Base-by-base conservation (phyloP, 2,888 invertebrate species). In the Dendrolimus pini region DNA sequence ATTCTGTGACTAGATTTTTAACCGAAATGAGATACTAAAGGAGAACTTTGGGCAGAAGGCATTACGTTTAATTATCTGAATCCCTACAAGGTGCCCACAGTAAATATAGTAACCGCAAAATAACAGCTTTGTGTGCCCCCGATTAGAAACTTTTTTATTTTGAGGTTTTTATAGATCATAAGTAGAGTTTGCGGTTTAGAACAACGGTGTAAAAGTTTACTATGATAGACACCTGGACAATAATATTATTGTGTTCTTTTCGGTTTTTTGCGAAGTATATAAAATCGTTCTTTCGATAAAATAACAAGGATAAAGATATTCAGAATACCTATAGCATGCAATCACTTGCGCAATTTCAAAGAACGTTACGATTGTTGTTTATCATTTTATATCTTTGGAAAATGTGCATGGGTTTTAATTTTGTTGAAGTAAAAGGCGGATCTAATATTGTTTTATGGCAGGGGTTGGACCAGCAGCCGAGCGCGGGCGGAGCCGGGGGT, bases 91-190 rank as follows among this genome's bases (percentile, higher is more conserved):
- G 75, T 79, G 78, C 75, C 70, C 71, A 71, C 67, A 67, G 65
- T 78, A 82, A 83, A 75, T 78, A 80, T 79, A 80, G 80, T 78
- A 80, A 80, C 82, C 78, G 82, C 82, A 76, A 81, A 83, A 83
- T 84, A 80, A 81, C 78, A 76, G 80, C 72, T 76, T 78, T 75
- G 65, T 68, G 69, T 77, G 77, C 75, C 74, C 71, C 72, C 71
- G 74, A 75, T 78, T 76, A 70, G 65, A 10, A 47, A 47, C 47
- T 47, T 47, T 47, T 18, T 18, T 18, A 18, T 18, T 18, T 47
- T 47, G 47, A 10, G 18, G 47, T 61, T 66, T 65, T 68, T 68
- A n/a, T 70, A 68, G 74, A 72, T 68, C 66, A 41, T 56, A 41
- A 14, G 18, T 10, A 2, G 47, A 47, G 9, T 47, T 47, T 47